Evolutionary conservation across 2,113 vertebrate genomes (phyloP).

Genomic region (Fulmarus glacialis): DNA sequence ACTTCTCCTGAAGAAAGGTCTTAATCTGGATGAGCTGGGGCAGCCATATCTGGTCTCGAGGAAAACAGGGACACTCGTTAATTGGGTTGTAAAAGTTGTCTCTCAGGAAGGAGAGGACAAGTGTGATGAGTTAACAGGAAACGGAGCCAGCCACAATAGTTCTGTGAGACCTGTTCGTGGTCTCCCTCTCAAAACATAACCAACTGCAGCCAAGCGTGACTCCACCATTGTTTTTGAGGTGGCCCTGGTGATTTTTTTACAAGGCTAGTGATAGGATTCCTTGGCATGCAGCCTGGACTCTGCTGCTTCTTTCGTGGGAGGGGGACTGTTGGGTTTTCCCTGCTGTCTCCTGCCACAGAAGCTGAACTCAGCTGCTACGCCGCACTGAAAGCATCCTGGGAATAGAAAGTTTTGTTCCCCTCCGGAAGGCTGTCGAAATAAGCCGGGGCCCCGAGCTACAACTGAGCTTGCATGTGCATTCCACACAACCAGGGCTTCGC

Average conservation of each 20-base stretch:
- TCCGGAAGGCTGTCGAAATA: neutral
- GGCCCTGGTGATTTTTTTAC: slow-evolving; percentile 41
- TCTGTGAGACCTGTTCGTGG: neutral
- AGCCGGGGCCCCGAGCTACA: neutral
- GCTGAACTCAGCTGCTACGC: neutral
- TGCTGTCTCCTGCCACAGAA: neutral
- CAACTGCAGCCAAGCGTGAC: neutral
- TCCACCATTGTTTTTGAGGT: slow-evolving; percentile 15
- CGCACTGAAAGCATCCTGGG: neutral
- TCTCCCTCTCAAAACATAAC: neutral
- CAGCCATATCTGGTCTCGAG: neutral
- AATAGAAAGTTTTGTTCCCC: neutral
- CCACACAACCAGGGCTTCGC: neutral
- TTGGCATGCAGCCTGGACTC: slow-evolving; percentile 20
- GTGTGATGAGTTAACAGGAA: slow-evolving; percentile 18
- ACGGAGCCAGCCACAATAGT: neutral
- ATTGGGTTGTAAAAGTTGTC: neutral
- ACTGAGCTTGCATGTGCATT: neutral
- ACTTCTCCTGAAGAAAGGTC: neutral
- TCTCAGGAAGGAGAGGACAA: slow-evolving; percentile 10
- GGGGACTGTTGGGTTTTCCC: neutral
- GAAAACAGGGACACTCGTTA: neutral
- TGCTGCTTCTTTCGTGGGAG: neutral
- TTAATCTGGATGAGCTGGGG: neutral
- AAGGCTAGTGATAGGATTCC: slow-evolving; percentile 20